Conservation (phyloP, 2,113 vertebrate species). For the Pollachius pollachius region DNA sequence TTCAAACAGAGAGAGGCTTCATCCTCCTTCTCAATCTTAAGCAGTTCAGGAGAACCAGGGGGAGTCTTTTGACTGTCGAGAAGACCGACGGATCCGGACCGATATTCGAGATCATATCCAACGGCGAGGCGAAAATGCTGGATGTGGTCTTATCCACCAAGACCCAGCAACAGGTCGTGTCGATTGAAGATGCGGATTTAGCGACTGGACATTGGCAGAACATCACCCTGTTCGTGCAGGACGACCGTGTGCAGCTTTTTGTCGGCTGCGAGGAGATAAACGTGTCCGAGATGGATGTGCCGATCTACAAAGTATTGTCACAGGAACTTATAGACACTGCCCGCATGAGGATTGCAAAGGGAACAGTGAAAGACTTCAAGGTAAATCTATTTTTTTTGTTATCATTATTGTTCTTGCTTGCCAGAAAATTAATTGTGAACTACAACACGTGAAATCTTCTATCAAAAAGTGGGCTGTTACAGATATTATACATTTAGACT, state of each 20-base stretch:
- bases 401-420: not conserved
- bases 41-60: slow-evolving; percentile 85
- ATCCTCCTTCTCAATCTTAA: slow-evolving; percentile 89
- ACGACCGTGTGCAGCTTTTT: slow-evolving; percentile 89
- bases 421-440: no score
- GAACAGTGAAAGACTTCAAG: slow-evolving; percentile 87
- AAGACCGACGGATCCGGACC: slow-evolving; percentile 84
- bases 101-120: slow-evolving; percentile 90
- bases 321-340: slow-evolving; percentile 80
- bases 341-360: slow-evolving; percentile 86
- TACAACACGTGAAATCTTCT: no score
- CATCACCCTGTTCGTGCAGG: slow-evolving; percentile 93
- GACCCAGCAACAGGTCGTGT: slow-evolving; percentile 83
- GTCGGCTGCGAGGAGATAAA: slow-evolving; percentile 94
- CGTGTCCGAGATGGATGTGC: slow-evolving; percentile 83
- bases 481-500: not conserved
- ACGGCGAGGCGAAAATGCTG: slow-evolving; percentile 88
- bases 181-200: slow-evolving; percentile 86
- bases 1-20: slow-evolving; percentile 90
- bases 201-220: slow-evolving; percentile 92
- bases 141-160: slow-evolving; percentile 84
- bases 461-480: not conserved
- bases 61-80: slow-evolving; percentile 86
- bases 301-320: slow-evolving; percentile 86
- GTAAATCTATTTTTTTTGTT: slow-evolving; percentile 64